Base-by-base conservation (phyloP, 2,797 vertebrate species). In the Galago senegalensis region DNA sequence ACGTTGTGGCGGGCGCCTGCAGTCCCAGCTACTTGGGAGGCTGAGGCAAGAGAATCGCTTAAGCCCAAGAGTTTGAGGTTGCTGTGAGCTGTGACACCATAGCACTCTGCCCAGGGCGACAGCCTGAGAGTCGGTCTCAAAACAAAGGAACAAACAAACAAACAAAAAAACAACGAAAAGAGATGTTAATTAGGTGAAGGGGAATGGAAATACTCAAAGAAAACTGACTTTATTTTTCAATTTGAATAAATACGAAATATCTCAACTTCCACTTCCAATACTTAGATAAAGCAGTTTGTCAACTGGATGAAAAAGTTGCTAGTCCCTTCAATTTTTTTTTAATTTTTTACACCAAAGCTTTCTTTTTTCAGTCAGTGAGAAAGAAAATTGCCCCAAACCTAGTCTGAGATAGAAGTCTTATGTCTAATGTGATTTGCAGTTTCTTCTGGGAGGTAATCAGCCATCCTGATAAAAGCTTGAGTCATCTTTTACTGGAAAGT, bases 401-500 rank as follows among this genome's bases (percentile, higher is more conserved):
- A 77, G 56, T 53, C 63, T 72, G 37, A n/a, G 43, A 86, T 72
- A 87, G 65, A 95, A 73, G 58, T 73, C 86, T 90, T 75, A 60
- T 56, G 31, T 84, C 53, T 82, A 65, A 83, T 73, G 10, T 82
- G 83, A 75, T 79, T 77, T 89, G 13, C 20, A n/a, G 31, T 79
- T 37, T 95, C 27, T 85, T 80, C 49, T 34, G 37, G 87, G 70
- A 94, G 25, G 25, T 85, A 93, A 88, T 93, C 58, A 86, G 43
- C 83, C 67, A n/a, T 76, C 73, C 14, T 85, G 61, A 93, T 70
- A 88, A 72, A 93, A 85, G 60, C 67, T 94, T 85, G 46, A 29
- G 56, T 92, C 89, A 40, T 85, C 53, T 93, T 81, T 82, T 73
- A 67, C n/a, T 96, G 83, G 73, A 82, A 96, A 67, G 58, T 89